These are phyloP conservation scores for Toxotes chatareus DNA, from an alignment of 2,113 vertebrate species.

Conservation along the genomic window DNA sequence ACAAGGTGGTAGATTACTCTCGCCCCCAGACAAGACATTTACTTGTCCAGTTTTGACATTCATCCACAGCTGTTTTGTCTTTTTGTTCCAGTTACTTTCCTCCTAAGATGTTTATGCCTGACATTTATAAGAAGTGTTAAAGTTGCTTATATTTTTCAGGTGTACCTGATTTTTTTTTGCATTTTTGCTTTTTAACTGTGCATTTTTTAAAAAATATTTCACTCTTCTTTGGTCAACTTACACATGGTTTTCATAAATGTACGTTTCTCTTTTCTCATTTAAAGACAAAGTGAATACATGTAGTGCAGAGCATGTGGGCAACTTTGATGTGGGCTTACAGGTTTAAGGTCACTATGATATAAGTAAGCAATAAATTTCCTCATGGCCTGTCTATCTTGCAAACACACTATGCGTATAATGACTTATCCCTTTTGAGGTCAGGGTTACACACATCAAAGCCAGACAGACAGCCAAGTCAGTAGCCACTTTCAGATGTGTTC, in stretches of 20 bases:
- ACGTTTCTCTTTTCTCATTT: constrained; percentile 13
- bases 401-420: constrained; percentile 12
- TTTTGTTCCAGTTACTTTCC: neutral
- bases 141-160: neutral
- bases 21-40: neutral
- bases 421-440: constrained; percentile 50
- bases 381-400: constrained; percentile 35
- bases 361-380: constrained; percentile 59
- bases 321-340: constrained; percentile 57
- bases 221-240: neutral
- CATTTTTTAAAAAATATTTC: neutral
- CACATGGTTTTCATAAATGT: constrained; percentile 18
- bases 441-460: constrained; percentile 63
- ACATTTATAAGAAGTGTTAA: neutral
- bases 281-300: constrained; percentile 25
- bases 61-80: neutral
- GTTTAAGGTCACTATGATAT: constrained; percentile 50
- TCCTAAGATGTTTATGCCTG: neutral
- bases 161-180: neutral
- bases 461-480: constrained; percentile 5
- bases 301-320: constrained; percentile 13
- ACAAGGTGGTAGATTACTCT: constrained; percentile 13
- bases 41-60: neutral
- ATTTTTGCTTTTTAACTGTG: neutral
- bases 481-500: constrained; percentile 36